Evolutionary conservation across 2,113 vertebrate species (phyloP).

Genomic region (Promerops cafer): DNA sequence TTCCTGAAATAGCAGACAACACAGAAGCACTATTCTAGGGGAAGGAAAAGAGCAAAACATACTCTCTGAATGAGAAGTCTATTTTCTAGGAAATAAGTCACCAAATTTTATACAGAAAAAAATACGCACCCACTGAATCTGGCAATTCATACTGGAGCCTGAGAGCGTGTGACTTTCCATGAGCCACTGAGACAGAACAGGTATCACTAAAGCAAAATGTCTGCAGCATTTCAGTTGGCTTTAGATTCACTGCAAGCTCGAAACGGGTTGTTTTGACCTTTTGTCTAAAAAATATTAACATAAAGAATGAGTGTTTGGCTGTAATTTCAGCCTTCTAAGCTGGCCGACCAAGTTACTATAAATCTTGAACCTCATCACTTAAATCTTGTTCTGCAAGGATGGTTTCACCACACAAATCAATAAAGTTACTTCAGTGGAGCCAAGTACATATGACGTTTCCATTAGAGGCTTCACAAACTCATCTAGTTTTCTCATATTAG

Average conservation of each 20-base stretch:
- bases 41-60: neutral
- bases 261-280: neutral
- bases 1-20: neutral
- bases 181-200: neutral
- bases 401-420: conserved; percentile 24
- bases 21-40: neutral
- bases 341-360: neutral
- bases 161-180: neutral
- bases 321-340: neutral
- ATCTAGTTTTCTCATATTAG: neutral
- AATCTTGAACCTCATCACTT: conserved; percentile 17
- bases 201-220: neutral
- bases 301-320: neutral
- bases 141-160: neutral
- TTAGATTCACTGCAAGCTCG: neutral
- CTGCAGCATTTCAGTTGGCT: neutral
- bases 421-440: neutral
- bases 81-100: neutral
- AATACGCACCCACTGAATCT: neutral
- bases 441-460: neutral
- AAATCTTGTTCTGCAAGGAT: conserved; percentile 10
- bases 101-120: neutral
- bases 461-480: neutral
- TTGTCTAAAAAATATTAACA: neutral
- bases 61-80: neutral